These are phyloP conservation scores for Heterotis niloticus DNA, from an alignment of 2,113 vertebrate species.

Conservation along the genomic window DNA sequence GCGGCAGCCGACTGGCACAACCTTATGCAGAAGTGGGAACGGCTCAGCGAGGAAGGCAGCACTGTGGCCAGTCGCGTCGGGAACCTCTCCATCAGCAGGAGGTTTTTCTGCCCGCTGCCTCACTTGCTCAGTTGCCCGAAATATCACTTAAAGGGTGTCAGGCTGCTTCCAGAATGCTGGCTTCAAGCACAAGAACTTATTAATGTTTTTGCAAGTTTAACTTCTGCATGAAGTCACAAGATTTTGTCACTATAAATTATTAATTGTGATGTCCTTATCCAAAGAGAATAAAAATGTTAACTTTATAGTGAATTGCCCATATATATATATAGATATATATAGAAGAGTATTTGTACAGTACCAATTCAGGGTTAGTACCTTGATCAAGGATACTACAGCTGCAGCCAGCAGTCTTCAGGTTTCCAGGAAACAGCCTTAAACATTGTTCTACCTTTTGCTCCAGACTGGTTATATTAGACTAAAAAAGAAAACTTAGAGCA, in stretches of 20 bases:
- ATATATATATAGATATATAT: neutral
- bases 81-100: constrained; percentile 65
- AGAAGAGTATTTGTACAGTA: neutral
- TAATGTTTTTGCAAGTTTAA: neutral
- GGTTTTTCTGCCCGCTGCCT: constrained; percentile 55
- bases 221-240: neutral
- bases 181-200: too few relatives aligned
- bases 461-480: neutral
- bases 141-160: too few relatives aligned
- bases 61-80: constrained; percentile 65
- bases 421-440: neutral
- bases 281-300: too few relatives aligned
- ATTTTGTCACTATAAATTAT: neutral
- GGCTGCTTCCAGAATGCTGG: too few relatives aligned
- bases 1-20: constrained; percentile 94
- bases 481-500: neutral
- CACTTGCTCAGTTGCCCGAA: neutral
- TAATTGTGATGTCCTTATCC: neutral
- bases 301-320: too few relatives aligned
- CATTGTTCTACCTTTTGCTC: neutral
- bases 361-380: neutral
- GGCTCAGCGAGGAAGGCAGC: constrained; percentile 74
- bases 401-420: neutral
- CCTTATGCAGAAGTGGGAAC: constrained; percentile 84
- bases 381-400: neutral